Percentiles rank a stretch among this genome's conserved stretches.
Conservation (phyloP, 37 sponge, comb jelly and placozoan species). For the Agelas oroides region DNA sequence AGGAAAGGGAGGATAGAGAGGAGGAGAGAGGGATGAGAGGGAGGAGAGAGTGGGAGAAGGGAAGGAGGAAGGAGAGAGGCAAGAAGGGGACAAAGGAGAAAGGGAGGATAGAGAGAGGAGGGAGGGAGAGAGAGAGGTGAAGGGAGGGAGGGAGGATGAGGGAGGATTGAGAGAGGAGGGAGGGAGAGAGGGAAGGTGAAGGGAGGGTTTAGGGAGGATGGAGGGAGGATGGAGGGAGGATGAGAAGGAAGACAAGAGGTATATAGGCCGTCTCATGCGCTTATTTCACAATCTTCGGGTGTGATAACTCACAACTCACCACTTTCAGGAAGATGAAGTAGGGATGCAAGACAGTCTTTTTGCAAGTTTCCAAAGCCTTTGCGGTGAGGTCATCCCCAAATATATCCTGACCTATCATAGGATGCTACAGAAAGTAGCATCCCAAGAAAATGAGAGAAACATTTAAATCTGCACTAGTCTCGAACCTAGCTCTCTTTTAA, state of each 20-base stretch:
- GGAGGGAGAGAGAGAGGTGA: neutral
- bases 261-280: no score
- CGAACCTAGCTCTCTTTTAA: no score
- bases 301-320: conserved; percentile 41
- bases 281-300: no score
- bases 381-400: conserved; percentile 64
- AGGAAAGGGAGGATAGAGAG: neutral
- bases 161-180: neutral
- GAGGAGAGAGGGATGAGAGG: neutral
- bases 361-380: conserved; percentile 76
- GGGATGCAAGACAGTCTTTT: conserved; percentile 75
- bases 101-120: no score
- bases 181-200: neutral
- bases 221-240: neutral
- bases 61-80: no score
- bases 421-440: neutral
- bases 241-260: no score
- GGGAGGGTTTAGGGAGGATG: no score
- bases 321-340: conserved; percentile 71
- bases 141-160: neutral
- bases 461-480: no score
- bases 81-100: no score
- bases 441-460: neutral
- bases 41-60: neutral
- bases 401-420: conserved; percentile 7